Conservation (phyloP, 2,797 vertebrate species). For the Myripristis jacobus region DNA sequence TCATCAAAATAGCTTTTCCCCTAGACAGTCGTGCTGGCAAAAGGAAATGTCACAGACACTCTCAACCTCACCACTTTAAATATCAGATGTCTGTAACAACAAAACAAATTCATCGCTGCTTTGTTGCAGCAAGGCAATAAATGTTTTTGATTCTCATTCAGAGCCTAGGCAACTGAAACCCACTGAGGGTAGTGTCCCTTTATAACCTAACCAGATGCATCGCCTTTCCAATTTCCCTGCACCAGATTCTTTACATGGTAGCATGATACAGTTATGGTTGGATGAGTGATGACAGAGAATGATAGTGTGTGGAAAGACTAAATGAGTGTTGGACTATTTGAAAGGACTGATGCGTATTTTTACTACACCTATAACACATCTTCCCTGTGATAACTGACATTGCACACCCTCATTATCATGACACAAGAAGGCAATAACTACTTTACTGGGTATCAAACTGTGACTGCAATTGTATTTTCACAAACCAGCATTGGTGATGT, state of each 20-base stretch:
- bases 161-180: conserved; percentile 61
- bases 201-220: conserved; percentile 35
- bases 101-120: conserved; percentile 56
- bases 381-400: background rate
- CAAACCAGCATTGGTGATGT: background rate
- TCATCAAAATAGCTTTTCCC: conserved; percentile 18
- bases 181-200: conserved; percentile 57
- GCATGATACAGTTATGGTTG: conserved; percentile 50
- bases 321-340: conserved; percentile 12
- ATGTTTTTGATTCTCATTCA: conserved; percentile 45
- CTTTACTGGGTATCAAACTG: background rate
- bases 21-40: background rate
- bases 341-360: no score
- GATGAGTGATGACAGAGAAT: conserved; percentile 45
- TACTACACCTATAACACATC: no score
- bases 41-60: conserved; percentile 22
- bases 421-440: background rate
- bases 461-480: background rate
- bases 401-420: background rate
- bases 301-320: background rate
- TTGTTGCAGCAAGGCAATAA: conserved; percentile 21
- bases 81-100: conserved; percentile 47
- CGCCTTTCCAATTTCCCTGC: conserved; percentile 47
- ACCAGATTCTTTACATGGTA: conserved; percentile 46
- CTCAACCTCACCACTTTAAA: conserved; percentile 26